Percentiles rank a stretch among this genome's conserved stretches.
Evolutionary conservation across 1,140 invertebrate genomes (phyloP).

Genomic region (Aphaenogaster floridana): DNA sequence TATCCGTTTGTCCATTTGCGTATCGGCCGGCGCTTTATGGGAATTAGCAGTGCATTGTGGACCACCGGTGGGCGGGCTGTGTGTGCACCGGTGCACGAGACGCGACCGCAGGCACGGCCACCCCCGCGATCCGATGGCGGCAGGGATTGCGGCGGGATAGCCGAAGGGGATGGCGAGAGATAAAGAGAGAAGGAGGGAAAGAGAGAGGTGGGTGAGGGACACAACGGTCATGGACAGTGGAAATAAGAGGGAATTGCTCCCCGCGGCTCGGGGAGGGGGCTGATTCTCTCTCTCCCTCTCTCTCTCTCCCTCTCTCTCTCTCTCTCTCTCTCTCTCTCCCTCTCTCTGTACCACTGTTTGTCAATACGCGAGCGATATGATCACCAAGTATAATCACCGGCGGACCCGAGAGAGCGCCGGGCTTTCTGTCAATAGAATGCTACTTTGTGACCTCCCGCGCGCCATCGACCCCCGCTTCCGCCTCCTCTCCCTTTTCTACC

Average conservation of each 20-base stretch:
- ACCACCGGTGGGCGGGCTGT: constrained; percentile 83
- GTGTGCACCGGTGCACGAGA: constrained; percentile 81
- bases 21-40: constrained; percentile 83
- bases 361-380: constrained; percentile 85
- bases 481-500: constrained; percentile 38
- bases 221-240: constrained; percentile 56
- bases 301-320: constrained; percentile 69
- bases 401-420: constrained; percentile 71
- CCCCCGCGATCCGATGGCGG: constrained; percentile 53
- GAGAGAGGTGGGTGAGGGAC: constrained; percentile 28
- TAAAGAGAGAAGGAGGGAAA: constrained; percentile 29
- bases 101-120: constrained; percentile 75
- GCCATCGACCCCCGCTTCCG: constrained; percentile 41
- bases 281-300: constrained; percentile 72
- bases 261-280: constrained; percentile 57
- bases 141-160: constrained; percentile 65
- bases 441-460: constrained; percentile 77
- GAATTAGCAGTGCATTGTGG: constrained; percentile 86
- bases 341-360: constrained; percentile 80
- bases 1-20: constrained; percentile 85
- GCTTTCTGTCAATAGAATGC: constrained; percentile 83
- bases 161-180: constrained; percentile 59
- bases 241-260: constrained; percentile 68
- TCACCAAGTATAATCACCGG: constrained; percentile 85
- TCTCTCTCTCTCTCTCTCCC: neutral